Conservation (phyloP, 2,888 invertebrate species). For the Eugnorisma glareosa region DNA sequence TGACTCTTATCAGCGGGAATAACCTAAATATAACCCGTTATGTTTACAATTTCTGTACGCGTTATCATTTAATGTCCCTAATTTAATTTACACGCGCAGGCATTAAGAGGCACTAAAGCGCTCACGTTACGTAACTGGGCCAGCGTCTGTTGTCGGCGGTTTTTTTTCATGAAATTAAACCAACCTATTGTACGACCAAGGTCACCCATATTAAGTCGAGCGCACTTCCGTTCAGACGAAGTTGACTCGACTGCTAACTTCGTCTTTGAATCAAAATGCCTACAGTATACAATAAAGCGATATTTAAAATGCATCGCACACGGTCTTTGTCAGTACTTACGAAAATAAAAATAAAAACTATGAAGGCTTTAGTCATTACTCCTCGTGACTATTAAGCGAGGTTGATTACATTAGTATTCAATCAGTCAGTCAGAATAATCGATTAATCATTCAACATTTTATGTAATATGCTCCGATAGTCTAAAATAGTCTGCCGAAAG, state of each 20-base stretch:
- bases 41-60: conserved; percentile 59
- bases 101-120: conserved; percentile 56
- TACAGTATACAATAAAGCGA: conserved; percentile 42
- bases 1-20: conserved; percentile 48
- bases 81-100: conserved; percentile 69
- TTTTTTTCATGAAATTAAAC: conserved; percentile 70
- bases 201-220: conserved; percentile 86
- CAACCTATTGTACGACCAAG: conserved; percentile 85
- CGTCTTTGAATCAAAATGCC: conserved; percentile 53
- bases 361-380: conserved; percentile 27
- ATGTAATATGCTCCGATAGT: conserved; percentile 15
- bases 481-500: conserved; percentile 47
- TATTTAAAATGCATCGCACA: conserved; percentile 61
- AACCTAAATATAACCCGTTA: conserved; percentile 35
- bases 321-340: conserved; percentile 22
- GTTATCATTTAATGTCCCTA: conserved; percentile 69
- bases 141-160: conserved; percentile 71
- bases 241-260: conserved; percentile 56
- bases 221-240: conserved; percentile 79
- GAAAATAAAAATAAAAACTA: conserved; percentile 35
- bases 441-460: conserved; percentile 29
- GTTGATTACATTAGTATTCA: conserved; percentile 36
- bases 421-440: conserved; percentile 19
- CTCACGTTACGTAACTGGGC: conserved; percentile 77
- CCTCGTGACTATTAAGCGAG: conserved; percentile 19